Evolutionary conservation across 1,140 invertebrate genomes (phyloP).

Genomic region (Drosophila pectinifera): DNA sequence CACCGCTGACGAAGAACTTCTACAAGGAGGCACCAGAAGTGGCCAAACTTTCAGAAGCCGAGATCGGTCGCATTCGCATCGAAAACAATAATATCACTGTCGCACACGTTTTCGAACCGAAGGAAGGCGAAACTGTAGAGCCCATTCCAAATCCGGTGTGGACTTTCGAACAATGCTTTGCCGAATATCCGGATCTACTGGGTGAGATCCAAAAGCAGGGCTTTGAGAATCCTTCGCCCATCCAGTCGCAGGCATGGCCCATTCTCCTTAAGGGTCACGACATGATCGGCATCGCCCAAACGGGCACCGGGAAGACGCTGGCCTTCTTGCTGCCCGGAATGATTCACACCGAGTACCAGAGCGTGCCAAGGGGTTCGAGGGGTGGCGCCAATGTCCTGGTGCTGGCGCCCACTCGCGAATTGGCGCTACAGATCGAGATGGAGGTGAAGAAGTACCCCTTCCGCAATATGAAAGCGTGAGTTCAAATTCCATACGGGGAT

Average conservation of each 20-base stretch:
- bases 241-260: slow-evolving; percentile 96
- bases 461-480: slow-evolving; percentile 92
- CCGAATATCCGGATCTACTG: slow-evolving; percentile 92
- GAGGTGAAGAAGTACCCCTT: slow-evolving; percentile 95
- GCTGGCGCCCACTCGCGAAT: slow-evolving; percentile 95
- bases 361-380: slow-evolving; percentile 88
- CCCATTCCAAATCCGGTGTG: slow-evolving; percentile 92
- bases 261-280: slow-evolving; percentile 93
- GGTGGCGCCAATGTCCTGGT: slow-evolving; percentile 94
- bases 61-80: slow-evolving; percentile 88
- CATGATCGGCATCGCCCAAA: slow-evolving; percentile 97
- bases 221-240: slow-evolving; percentile 94
- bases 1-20: slow-evolving; percentile 92
- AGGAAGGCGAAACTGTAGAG: slow-evolving; percentile 78
- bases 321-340: slow-evolving; percentile 96
- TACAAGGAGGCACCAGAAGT: slow-evolving; percentile 92
- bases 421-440: slow-evolving; percentile 95
- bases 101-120: slow-evolving; percentile 84
- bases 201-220: slow-evolving; percentile 91
- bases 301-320: slow-evolving; percentile 95
- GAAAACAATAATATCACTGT: slow-evolving; percentile 91
- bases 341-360: slow-evolving; percentile 94
- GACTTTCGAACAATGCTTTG: slow-evolving; percentile 94
- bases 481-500: neutral
- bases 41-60: slow-evolving; percentile 87